Evolutionary conservation across 2,113 vertebrate genomes (phyloP).

Genomic region (Spea multiplicata): DNA sequence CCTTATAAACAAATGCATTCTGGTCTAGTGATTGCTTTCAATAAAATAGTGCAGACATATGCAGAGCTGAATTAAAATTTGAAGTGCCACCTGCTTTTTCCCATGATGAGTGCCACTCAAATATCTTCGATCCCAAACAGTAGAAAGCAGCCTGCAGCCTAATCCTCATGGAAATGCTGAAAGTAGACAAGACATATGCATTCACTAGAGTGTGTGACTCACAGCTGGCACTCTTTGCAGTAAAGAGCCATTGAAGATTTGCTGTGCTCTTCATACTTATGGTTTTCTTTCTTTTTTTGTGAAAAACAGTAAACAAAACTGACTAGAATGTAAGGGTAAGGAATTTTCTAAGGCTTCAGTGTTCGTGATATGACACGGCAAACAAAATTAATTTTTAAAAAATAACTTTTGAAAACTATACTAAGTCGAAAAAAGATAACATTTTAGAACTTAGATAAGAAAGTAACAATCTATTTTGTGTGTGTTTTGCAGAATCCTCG

Average conservation of each 20-base stretch:
- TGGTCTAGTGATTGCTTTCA: not conserved
- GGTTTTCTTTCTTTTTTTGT: not conserved
- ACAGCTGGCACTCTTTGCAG: slow-evolving; percentile 2
- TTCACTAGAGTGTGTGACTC: not conserved
- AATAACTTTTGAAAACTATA: no score
- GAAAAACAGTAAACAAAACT: not conserved
- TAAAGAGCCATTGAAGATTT: not conserved
- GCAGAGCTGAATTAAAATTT: not conserved
- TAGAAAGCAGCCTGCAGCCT: not conserved
- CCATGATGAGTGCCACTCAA: not conserved
- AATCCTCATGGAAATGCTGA: not conserved
- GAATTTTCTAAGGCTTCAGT: no score
- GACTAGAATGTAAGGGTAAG: not conserved
- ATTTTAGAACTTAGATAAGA: no score
- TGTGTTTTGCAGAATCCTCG: slow-evolving; percentile 78
- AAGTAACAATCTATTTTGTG: not conserved
- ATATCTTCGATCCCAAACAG: not conserved
- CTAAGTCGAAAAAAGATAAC: no score
- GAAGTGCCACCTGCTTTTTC: slow-evolving; percentile 32
- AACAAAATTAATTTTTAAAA: no score
- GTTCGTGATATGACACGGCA: no score
- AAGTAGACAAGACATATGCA: not conserved
- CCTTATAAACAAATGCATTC: not conserved
- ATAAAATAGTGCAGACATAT: not conserved
- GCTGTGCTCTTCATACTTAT: not conserved